Base-by-base conservation (phyloP, 1,140 invertebrate genomes). In the Riptortus pedestris region DNA sequence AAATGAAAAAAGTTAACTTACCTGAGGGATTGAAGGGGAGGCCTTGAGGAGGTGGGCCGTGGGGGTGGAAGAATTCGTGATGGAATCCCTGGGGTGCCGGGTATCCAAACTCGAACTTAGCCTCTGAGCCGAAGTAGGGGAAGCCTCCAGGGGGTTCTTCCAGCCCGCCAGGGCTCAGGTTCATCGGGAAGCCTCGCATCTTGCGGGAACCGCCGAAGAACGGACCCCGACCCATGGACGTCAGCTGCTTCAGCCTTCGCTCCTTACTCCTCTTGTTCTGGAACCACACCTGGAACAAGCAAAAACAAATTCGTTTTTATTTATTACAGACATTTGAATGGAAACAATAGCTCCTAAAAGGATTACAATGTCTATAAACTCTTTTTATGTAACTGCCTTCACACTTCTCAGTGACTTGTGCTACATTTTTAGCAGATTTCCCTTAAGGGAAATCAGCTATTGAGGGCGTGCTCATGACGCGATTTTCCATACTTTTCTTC, bases 181-280 rank as follows among this genome's bases (percentile, higher is more conserved):
- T 91, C 82, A 92, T 85, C 57, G 89, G 88, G 75, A 91, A 93
- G 29, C 89, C 90, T 33, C 90, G 78, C 86, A 93, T 91, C 76
- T 93, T 93, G 67, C 90, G 81, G 26, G 90, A 90, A 24, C 87
- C 87, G 27, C 88, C 88, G 79, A 91, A 91, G 79, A 92, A 93
- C 16, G 88, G 90, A 47, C 87, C 87, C 38, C 89, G 80, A 70
- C 94, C 93, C 89, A 93, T 91, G 64, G 89, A 91, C 60, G 90
- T 92, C 69, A 93, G 81, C 73, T 93, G 90, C 73, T 93, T 92
- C 72, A 95, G 83, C 68, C 95, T 85, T 66, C 96, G 81, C 78
- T 96, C 93, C 79, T 99, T 99, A 70, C 95, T 96, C 66, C 96
- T 81, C 72, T 97, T 97, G 78, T 98, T 99, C 81, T 99, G 96